These are phyloP conservation scores for Daboia siamensis DNA, from an alignment of 2,113 vertebrate genomes.

Conservation along the genomic window DNA sequence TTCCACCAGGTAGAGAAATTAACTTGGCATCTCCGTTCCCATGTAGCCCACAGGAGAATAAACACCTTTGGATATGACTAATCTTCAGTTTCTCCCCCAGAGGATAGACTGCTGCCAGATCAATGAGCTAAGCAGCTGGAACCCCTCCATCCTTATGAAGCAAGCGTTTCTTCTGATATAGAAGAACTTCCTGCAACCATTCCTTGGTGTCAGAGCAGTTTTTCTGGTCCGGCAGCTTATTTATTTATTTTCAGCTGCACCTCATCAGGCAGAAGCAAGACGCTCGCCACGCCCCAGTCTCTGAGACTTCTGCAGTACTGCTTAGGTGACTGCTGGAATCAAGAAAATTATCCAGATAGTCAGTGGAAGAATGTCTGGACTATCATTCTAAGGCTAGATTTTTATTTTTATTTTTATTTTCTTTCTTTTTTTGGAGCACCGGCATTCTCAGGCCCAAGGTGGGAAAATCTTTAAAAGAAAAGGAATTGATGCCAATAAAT, in stretches of 20 bases:
- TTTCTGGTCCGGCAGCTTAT: slow-evolving; percentile 37
- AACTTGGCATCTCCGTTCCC: fast-evolving
- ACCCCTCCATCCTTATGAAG: slow-evolving; percentile 34
- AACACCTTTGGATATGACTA: fast-evolving
- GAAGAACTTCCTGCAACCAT: slow-evolving; percentile 45
- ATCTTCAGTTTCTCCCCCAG: not conserved
- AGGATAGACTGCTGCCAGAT: not conserved
- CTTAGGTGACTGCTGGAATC: not conserved
- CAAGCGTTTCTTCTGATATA: slow-evolving; percentile 41
- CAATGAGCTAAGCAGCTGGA: slow-evolving; percentile 6
- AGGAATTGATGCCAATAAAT: not conserved
- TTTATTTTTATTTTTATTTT: not conserved
- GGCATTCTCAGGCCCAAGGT: not conserved
- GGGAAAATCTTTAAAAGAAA: not conserved
- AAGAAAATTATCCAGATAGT: not conserved
- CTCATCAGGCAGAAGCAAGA: not conserved
- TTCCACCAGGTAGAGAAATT: slow-evolving; percentile 13
- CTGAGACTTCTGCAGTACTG: slow-evolving; percentile 1
- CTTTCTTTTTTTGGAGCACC: not conserved
- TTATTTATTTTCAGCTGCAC: not conserved
- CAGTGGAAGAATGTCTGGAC: too few relatives aligned
- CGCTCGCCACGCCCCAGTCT: not conserved
- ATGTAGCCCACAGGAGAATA: not conserved
- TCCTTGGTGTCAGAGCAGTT: slow-evolving; percentile 22
- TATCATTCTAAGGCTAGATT: not conserved